Conservation (phyloP, 2,888 invertebrate species). For the Polyploca ridens region DNA sequence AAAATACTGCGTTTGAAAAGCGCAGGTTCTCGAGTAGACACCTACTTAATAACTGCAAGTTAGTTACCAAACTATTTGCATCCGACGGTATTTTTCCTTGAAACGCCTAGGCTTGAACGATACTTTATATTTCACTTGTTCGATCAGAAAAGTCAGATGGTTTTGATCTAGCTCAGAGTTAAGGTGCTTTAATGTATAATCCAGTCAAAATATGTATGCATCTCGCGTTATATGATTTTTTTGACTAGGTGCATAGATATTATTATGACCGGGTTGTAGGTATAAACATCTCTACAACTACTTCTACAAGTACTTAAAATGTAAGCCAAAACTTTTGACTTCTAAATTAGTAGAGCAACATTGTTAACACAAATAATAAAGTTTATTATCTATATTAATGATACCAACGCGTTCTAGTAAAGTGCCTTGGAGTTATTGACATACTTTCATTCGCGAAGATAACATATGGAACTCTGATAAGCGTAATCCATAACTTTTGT, state of each 20-base stretch:
- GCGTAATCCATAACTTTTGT: neutral
- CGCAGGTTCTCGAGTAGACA: conserved; percentile 54
- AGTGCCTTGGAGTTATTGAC: conserved; percentile 10
- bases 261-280: too few relatives aligned
- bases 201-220: too few relatives aligned
- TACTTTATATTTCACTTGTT: conserved; percentile 51
- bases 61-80: conserved; percentile 72
- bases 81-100: conserved; percentile 71
- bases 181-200: neutral
- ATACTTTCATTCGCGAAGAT: conserved; percentile 1
- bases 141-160: conserved; percentile 52
- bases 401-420: conserved; percentile 22
- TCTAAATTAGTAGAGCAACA: neutral
- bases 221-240: too few relatives aligned
- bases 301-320: too few relatives aligned
- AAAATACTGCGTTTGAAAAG: conserved; percentile 47
- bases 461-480: conserved; percentile 1
- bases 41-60: conserved; percentile 61
- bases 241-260: too few relatives aligned
- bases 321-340: neutral
- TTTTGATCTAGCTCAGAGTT: conserved; percentile 32
- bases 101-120: conserved; percentile 45
- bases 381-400: conserved; percentile 12
- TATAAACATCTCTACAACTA: too few relatives aligned
- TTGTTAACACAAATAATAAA: neutral